Conservation (phyloP, 1,140 invertebrate species). For the Portunus trituberculatus region DNA sequence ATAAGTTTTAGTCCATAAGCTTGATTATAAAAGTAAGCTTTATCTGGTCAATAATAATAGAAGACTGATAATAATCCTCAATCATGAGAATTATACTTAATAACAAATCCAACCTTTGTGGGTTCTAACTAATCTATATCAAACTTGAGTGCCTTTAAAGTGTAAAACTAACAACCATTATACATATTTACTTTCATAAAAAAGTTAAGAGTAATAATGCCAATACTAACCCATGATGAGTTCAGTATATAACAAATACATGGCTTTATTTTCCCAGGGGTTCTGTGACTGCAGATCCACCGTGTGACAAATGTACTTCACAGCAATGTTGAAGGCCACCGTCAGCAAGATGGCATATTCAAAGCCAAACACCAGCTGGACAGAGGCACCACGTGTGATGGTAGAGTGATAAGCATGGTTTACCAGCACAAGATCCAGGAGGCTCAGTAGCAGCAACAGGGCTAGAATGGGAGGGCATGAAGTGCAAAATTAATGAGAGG, state of each 20-base stretch:
- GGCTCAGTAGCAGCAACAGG: slow-evolving; percentile 89
- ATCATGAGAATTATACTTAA: no score
- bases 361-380: slow-evolving; percentile 99
- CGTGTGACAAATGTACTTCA: slow-evolving; percentile 97
- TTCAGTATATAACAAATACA: slow-evolving; percentile 98
- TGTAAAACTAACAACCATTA: no score
- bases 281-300: slow-evolving; percentile 96
- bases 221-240: slow-evolving; percentile 91
- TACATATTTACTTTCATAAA: no score
- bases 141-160: no score
- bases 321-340: slow-evolving; percentile 94
- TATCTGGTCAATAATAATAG: no score
- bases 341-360: slow-evolving; percentile 99
- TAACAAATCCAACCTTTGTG: no score
- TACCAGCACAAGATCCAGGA: slow-evolving; percentile 94
- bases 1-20: no score
- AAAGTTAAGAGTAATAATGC: background rate
- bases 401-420: slow-evolving; percentile 97
- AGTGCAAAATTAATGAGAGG: background rate
- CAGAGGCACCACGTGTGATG: slow-evolving; percentile 96
- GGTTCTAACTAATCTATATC: no score
- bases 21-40: no score
- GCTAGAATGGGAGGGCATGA: slow-evolving; percentile 58
- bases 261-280: slow-evolving; percentile 99
- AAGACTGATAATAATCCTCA: no score